Evolutionary conservation across 2,888 invertebrate genomes (phyloP), one percentile per base, ranked within the genome.

Genomic region (Parnassius glacialis): DNA sequence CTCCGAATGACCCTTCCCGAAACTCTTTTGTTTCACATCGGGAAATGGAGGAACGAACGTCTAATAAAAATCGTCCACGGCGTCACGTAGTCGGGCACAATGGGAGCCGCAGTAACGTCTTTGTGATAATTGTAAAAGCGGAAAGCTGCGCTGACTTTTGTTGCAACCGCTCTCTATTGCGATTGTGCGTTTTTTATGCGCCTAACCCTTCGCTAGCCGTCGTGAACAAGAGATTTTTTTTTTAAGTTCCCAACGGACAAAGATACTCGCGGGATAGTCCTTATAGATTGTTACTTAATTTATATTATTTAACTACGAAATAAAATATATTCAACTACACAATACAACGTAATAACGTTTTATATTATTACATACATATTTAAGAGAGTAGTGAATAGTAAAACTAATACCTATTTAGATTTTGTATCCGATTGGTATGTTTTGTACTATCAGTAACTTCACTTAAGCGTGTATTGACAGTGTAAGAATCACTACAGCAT

Each of bases 81-180:
- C 62, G 62, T 61, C 58, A 54, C 58, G 57, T 54, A 44, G 57
- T 47, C 61, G 16, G 16, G 62, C 51, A 62, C 62, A 62, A 62
- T 57, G 34, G 62, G 56, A 25, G n/a, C 51, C 57, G 57, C 53
- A 57, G 34, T 57, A 57, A 59, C 62, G 62, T 62, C 62, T 34
- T 51, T 59, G 62, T 59, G 45, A 59, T 55, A 59, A 62, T 62
- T 62, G 62, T 62, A 59, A 52, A 57, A 58, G 57, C 48, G 48
- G 61, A 62, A 58, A 58, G 62, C 57, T 62, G 53, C 61, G n/a
- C 48, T 13, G 57, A 54, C 57, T 62, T 62, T 62, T 62, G 62
- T 62, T 52, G 48, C 48, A 41, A 48, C 52, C 61, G 52, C 16
- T 41, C 41, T 25, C 48, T 7, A 50, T 41, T 57, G 61, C 61